Evolutionary conservation across 2,888 invertebrate species (phyloP), one percentile per base, ranked within the genome.

Genomic region (Tipula helvola): DNA sequence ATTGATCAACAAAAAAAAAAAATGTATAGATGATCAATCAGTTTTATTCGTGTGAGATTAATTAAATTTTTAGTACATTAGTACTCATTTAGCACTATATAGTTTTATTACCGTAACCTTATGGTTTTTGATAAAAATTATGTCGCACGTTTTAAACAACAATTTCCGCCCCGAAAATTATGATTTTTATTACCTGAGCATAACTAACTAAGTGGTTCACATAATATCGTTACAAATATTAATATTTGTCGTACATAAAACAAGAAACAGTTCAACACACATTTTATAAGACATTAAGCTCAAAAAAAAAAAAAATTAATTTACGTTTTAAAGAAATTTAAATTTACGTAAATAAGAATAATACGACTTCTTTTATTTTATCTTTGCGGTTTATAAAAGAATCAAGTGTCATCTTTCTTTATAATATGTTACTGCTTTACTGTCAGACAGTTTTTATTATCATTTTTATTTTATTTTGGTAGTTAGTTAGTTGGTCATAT

Each of bases 341-440:
- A 44, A 44, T 57, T 57, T 57, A 57, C 52, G 52, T 57, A 57
- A 57, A 71, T 71, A 52, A 52, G n/a, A 52, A 52, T 52, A 84
- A 84, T 39, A 83, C 83, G 83, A 83, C 83, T 83, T 84, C 84
- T 84, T 84, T 84, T 71, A 71, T 71, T 71, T 71, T 71, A 71
- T 71, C 71, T 57, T 84, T 39, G 84, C 84, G 84, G 84, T 84
- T 39, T 84, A 84, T 84, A 84, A 84, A 84, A 84, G 36, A 84
- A 84, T 84, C 84, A 84, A 84, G 84, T 84, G 84, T 84, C 84
- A 84, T 84, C 84, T 84, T 84, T 84, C 41, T 36, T 84, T 39
- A 84, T 39, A 84, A 84, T 39, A 41, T 84, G 16, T 84, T 84
- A 84, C 36, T 84, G 36, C n/a, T 84, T 84, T 36, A 39, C 84